phyloP scores from a whole-genome alignment of 2,888 invertebrate species.

The Harpalus rufipes region DNA sequence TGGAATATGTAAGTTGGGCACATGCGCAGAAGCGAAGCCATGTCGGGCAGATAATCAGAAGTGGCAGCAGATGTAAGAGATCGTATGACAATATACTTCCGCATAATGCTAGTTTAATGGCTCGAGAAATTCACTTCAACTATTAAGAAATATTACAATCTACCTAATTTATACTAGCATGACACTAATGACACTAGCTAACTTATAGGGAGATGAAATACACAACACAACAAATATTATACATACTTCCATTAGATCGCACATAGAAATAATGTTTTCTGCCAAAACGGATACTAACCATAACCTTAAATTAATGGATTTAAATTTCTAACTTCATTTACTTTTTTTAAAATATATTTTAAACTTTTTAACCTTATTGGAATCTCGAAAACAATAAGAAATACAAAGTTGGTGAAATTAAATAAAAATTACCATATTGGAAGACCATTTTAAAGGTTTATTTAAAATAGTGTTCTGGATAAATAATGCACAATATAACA shows the following conservation, averaged over 20 bases:
- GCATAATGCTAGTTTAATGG: conserved; percentile 56
- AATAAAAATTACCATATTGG: too few relatives aligned
- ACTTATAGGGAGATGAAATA: background rate
- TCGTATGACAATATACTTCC: conserved; percentile 54
- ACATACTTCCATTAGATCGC: background rate
- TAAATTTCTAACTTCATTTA: too few relatives aligned
- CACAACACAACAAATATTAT: background rate
- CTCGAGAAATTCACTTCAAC: conserved; percentile 46
- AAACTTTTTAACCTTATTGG: too few relatives aligned
- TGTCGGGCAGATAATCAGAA: conserved; percentile 42
- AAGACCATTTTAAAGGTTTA: too few relatives aligned
- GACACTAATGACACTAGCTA: conserved; percentile 18
- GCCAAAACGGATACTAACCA: too few relatives aligned
- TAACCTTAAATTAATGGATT: too few relatives aligned
- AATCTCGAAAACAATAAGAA: too few relatives aligned
- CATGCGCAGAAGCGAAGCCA: conserved; percentile 9
- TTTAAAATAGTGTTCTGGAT: too few relatives aligned
- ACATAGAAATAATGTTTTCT: background rate
- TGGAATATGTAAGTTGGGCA: conserved; percentile 20
- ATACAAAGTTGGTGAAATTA: too few relatives aligned
- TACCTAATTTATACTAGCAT: conserved; percentile 39
- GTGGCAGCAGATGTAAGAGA: conserved; percentile 52
- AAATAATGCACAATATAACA: too few relatives aligned
- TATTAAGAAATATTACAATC: conserved; percentile 56
- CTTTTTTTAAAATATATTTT: too few relatives aligned